These are phyloP conservation scores for Luidia sarsii DNA, from an alignment of 53 echinoderm and acorn worm genomes.

Conservation along the genomic window DNA sequence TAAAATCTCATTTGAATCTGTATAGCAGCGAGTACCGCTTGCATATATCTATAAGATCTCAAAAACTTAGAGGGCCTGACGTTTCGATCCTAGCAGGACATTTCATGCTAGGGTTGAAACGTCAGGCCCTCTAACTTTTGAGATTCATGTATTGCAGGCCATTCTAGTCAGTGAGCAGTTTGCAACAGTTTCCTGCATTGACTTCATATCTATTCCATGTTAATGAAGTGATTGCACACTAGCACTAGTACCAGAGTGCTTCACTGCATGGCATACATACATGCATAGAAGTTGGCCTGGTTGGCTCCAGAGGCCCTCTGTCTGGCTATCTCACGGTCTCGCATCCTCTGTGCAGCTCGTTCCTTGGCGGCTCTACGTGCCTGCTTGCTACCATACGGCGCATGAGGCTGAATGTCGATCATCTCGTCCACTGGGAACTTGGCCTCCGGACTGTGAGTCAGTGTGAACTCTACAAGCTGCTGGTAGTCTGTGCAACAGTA, in stretches of 20 bases:
- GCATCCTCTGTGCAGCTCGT: conserved; percentile 85
- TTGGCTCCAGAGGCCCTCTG: conserved; percentile 91
- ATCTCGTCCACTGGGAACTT: conserved; percentile 75
- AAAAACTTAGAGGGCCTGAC: too few relatives aligned
- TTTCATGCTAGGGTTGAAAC: too few relatives aligned
- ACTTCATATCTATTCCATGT: too few relatives aligned
- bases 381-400: conserved; percentile 98
- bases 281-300: conserved; percentile 98
- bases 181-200: too few relatives aligned
- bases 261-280: conserved; percentile 70
- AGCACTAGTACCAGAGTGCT: not conserved
- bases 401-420: conserved; percentile 95
- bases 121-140: too few relatives aligned
- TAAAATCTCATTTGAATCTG: too few relatives aligned
- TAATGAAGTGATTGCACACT: too few relatives aligned
- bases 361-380: conserved; percentile 96
- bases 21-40: too few relatives aligned
- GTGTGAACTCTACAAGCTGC: conserved; percentile 87
- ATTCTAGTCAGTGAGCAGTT: too few relatives aligned
- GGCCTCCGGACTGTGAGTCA: conserved; percentile 73
- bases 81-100: too few relatives aligned
- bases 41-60: too few relatives aligned
- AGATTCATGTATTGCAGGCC: too few relatives aligned
- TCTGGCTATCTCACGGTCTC: conserved; percentile 89
- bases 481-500: conserved; percentile 95